Base-by-base conservation (phyloP, 23 tunicate genomes). In the Diplosoma virens region DNA sequence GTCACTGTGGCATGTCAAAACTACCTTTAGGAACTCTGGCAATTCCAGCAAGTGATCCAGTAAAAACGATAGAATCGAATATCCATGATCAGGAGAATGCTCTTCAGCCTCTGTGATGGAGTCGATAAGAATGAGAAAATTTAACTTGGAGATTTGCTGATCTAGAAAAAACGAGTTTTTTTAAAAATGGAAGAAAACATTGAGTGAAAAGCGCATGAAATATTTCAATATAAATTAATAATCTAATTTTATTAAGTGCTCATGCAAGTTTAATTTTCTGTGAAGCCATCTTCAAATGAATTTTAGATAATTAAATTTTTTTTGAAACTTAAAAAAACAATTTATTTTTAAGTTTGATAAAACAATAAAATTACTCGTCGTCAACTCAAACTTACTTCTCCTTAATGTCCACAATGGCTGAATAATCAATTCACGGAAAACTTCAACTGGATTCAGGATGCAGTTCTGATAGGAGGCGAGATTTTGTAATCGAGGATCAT, bases 11-110 rank as follows among this genome's bases (percentile, higher is more conserved):
- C 82, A 73, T 0, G 99, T 95, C 21, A 77, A 85, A 48, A 95
- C 67, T 1, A 95, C 33, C 66, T 95, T 95, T 31, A 95, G 37
- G 61, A 89, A 91, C 30, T 76, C 81, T 14, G 99, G 99, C 46
- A 95, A 71, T 18, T 89, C 75, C 27, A 24, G 47, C 0, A 95
- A 53, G 48, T 89, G 82, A 3, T 60, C 76, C 54, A 81, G 59
- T 33, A 95, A 37, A 63, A 95, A 95, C 1, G 87, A 55, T 3
- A 86, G 61, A 37, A 95, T 89, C 55, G 99, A 89, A 59, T 54
- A 73, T 20, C 99, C 99, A 36, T 75, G 75, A 66, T 95, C 96
- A 2, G 99, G 93, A 31, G 86, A 66, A 67, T 95, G 81, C 20
- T 47, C 68, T 32, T 85, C 86, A 14, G 99, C 89, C 58, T 89